phyloP scores from a whole-genome alignment of 2,797 vertebrate species.

The Oophaga sylvatica region DNA sequence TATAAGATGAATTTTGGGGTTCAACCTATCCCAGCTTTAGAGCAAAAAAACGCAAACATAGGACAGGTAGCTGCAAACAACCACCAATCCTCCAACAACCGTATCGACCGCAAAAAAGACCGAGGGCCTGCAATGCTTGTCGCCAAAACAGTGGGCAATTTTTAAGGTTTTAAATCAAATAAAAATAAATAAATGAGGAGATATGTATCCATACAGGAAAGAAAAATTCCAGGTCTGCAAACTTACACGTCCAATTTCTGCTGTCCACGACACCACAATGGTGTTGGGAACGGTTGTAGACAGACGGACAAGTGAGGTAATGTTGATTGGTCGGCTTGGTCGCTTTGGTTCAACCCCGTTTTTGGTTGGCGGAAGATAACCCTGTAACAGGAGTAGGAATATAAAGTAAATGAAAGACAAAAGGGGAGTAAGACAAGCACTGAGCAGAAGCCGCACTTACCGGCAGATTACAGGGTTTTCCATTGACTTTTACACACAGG shows the following conservation, averaged over 20 bases:
- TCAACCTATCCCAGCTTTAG: too few species aligned
- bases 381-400: slow-evolving; percentile 71
- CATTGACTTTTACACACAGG: slow-evolving; percentile 98
- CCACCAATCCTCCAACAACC: too few species aligned
- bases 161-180: too few species aligned
- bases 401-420: too few species aligned
- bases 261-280: slow-evolving; percentile 97
- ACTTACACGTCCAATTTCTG: slow-evolving; percentile 95
- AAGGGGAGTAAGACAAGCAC: too few species aligned
- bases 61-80: too few species aligned
- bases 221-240: slow-evolving; percentile 36
- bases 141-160: too few species aligned
- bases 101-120: too few species aligned
- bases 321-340: slow-evolving; percentile 98
- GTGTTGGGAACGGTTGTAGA: slow-evolving; percentile 98
- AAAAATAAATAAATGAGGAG: neutral
- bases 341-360: slow-evolving; percentile 99
- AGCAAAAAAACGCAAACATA: too few species aligned
- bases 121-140: too few species aligned
- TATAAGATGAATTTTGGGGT: too few species aligned
- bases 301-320: slow-evolving; percentile 95
- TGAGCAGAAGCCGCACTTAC: slow-evolving; percentile 77
- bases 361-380: slow-evolving; percentile 99
- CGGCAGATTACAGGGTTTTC: slow-evolving; percentile 97
- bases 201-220: neutral